Evolutionary conservation across 2,888 invertebrate species (phyloP).

Genomic region (Prenolepis imparis): DNA sequence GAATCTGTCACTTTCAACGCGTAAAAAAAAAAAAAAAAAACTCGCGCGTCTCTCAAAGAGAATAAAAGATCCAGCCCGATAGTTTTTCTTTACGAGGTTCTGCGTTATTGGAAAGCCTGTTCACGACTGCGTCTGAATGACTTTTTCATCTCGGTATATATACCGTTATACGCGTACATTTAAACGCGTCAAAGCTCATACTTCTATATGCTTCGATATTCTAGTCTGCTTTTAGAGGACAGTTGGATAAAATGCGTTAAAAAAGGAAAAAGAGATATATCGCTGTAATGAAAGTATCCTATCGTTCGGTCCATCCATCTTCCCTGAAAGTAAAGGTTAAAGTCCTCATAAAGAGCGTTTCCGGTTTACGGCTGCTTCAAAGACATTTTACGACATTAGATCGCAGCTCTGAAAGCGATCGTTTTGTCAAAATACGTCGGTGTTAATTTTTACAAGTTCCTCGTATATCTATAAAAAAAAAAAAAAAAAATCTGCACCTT

Average conservation of each 20-base stretch:
- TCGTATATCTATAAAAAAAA: neutral
- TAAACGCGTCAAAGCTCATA: neutral
- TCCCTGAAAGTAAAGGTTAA: conserved; percentile 35
- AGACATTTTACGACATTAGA: conserved; percentile 1
- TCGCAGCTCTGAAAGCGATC: conserved; percentile 10
- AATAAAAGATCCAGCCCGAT: conserved; percentile 21
- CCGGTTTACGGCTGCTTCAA: conserved; percentile 52
- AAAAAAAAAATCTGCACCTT: neutral
- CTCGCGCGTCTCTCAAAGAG: neutral
- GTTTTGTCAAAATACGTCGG: conserved; percentile 14
- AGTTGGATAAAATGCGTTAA: neutral
- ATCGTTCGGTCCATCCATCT: neutral
- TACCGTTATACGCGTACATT: neutral
- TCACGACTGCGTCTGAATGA: neutral
- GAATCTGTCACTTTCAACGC: neutral
- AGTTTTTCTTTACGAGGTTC: neutral
- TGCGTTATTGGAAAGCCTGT: neutral
- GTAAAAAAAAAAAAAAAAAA: neutral
- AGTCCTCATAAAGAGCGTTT: conserved; percentile 45
- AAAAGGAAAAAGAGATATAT: conserved; percentile 11
- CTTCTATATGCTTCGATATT: conserved; percentile 4
- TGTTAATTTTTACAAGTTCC: conserved; percentile 38
- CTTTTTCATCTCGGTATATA: conserved; percentile 2
- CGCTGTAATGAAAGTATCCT: neutral
- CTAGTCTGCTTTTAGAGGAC: neutral